A percentile compares a stretch with the other conserved stretches of the same genome.
Conservation (phyloP, 2,888 invertebrate genomes). For the Tachina grossa region DNA sequence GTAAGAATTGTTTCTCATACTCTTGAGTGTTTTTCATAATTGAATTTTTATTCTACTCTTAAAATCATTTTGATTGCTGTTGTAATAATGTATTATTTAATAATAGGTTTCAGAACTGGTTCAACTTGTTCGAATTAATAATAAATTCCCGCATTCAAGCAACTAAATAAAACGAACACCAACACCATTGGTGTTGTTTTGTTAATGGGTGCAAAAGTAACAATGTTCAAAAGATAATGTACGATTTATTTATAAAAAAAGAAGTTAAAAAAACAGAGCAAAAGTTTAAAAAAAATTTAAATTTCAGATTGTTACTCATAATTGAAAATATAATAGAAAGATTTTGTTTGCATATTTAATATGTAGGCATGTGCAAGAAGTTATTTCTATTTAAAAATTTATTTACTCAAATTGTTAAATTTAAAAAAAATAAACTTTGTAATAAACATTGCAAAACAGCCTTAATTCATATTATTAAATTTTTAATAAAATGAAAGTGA, state of each 20-base stretch:
- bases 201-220: conserved; percentile 57
- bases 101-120: conserved; percentile 69
- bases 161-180: conserved; percentile 24
- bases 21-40: conserved; percentile 4
- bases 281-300: not conserved
- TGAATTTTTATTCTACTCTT: not conserved
- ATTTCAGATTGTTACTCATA: too few relatives aligned
- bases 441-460: too few relatives aligned
- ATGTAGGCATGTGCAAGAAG: too few relatives aligned
- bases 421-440: too few relatives aligned
- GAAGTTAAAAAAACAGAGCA: not conserved
- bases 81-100: conserved; percentile 67
- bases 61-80: conserved; percentile 27
- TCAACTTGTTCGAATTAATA: conserved; percentile 71
- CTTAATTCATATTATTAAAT: too few relatives aligned
- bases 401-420: too few relatives aligned
- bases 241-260: conserved; percentile 40
- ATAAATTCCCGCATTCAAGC: conserved; percentile 59
- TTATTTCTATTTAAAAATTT: too few relatives aligned
- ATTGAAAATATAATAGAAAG: too few relatives aligned
- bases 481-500: too few relatives aligned
- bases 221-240: conserved; percentile 32
- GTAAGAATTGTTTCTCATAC: not conserved
- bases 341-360: too few relatives aligned
- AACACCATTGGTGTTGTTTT: conserved; percentile 67